phyloP scores from a whole-genome alignment of 2,888 invertebrate species.

The Argyra leucocephala region DNA sequence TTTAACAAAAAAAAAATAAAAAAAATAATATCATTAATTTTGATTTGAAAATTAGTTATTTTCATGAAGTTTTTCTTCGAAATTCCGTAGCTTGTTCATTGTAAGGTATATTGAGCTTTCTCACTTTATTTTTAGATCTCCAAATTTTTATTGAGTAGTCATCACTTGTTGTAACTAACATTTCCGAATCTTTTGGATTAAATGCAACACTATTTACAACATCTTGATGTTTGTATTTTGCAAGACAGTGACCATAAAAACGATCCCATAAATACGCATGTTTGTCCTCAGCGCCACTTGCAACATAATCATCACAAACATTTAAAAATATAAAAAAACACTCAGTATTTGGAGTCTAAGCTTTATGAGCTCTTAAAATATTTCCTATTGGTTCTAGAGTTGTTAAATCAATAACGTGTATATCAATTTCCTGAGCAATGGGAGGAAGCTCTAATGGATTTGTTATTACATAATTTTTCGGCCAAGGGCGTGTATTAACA shows the following conservation, averaged over 20 bases:
- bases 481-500: conserved; percentile 77
- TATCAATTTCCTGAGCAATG: conserved; percentile 77
- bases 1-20: too few relatives aligned
- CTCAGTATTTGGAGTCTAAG: conserved; percentile 73
- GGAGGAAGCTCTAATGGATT: conserved; percentile 73
- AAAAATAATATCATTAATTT: too few relatives aligned
- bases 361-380: conserved; percentile 68
- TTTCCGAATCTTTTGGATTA: conserved; percentile 68
- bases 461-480: conserved; percentile 60
- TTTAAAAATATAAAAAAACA: conserved; percentile 81
- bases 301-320: conserved; percentile 71
- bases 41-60: too few relatives aligned
- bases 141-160: conserved; percentile 60
- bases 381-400: conserved; percentile 66
- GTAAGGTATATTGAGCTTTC: not conserved
- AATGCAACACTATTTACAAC: conserved; percentile 81
- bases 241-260: conserved; percentile 68
- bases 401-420: conserved; percentile 73
- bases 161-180: conserved; percentile 74
- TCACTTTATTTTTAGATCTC: conserved; percentile 19
- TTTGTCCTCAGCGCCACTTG: conserved; percentile 76
- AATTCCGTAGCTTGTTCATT: conserved; percentile 9
- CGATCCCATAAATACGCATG: conserved; percentile 78
- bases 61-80: conserved; percentile 13
- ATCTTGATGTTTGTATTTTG: conserved; percentile 64